Evolutionary conservation across 23 tunicate species (phyloP).

Genomic region (Trididemnum nubilum): DNA sequence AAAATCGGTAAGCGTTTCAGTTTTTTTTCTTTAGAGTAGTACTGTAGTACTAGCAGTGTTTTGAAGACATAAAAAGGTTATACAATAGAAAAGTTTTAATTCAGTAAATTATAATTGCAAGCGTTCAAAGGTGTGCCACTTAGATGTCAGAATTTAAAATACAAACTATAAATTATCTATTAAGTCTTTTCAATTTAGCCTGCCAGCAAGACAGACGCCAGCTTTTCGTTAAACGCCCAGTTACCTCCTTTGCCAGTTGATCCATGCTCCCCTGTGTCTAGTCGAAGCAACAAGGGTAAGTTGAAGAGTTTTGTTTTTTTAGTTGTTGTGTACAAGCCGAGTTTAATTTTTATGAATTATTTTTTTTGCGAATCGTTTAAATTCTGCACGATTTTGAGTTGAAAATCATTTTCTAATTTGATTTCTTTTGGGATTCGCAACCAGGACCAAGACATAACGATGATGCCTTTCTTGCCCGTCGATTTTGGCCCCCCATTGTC

Average conservation of each 20-base stretch:
- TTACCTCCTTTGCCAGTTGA: background rate
- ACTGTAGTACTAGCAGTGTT: no score
- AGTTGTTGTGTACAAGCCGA: no score
- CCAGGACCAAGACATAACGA: background rate
- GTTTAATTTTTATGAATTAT: background rate
- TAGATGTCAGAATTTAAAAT: no score
- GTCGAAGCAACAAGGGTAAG: background rate
- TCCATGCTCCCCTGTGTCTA: background rate
- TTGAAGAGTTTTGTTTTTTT: no score
- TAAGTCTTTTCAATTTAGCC: background rate
- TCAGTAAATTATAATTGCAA: no score
- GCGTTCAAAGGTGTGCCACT: no score
- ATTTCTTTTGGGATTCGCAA: background rate
- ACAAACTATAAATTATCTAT: no score
- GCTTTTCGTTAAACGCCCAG: background rate
- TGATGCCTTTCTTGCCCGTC: no score
- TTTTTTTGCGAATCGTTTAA: background rate
- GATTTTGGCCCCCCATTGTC: background rate
- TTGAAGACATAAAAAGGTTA: no score
- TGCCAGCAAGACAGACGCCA: background rate
- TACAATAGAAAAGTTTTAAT: no score
- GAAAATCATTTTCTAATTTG: background rate
- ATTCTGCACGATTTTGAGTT: background rate
- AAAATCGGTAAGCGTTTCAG: no score
- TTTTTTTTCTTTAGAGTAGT: no score